These are phyloP conservation scores for Allolobophora icterica DNA, from an alignment of 2,888 invertebrate genomes.

Conservation along the genomic window DNA sequence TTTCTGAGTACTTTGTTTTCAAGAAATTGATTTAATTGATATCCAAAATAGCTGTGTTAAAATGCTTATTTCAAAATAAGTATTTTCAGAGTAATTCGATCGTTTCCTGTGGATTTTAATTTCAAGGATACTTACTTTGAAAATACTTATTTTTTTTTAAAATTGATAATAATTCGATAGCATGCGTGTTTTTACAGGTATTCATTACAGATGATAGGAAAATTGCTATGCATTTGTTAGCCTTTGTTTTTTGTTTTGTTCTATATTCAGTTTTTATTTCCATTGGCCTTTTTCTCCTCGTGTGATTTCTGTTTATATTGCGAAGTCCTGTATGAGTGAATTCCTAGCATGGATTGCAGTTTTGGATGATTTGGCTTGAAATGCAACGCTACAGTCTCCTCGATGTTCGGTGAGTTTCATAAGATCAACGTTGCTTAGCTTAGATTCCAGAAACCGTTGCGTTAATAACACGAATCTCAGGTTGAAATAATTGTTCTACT, in stretches of 20 bases:
- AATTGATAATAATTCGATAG: not conserved
- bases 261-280: not conserved
- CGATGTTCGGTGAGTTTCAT: not conserved
- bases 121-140: not conserved
- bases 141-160: not conserved
- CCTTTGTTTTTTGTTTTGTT: too few species aligned
- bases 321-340: not conserved
- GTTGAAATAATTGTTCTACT: too few species aligned
- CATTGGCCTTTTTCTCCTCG: not conserved
- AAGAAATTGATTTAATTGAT: not conserved
- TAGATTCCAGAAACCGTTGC: too few species aligned
- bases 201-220: not conserved
- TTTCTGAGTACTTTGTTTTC: not conserved
- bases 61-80: not conserved
- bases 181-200: not conserved
- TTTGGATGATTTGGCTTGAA: slow-evolving; percentile 21
- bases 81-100: not conserved
- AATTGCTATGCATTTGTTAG: not conserved
- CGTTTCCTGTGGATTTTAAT: not conserved
- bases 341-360: slow-evolving; percentile 28
- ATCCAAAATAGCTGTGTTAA: slow-evolving; percentile 7
- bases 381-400: not conserved
- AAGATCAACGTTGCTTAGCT: not conserved
- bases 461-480: too few species aligned
- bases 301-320: not conserved